Conservation (phyloP, 2,888 invertebrate species). For the Hyppa rectilinea region DNA sequence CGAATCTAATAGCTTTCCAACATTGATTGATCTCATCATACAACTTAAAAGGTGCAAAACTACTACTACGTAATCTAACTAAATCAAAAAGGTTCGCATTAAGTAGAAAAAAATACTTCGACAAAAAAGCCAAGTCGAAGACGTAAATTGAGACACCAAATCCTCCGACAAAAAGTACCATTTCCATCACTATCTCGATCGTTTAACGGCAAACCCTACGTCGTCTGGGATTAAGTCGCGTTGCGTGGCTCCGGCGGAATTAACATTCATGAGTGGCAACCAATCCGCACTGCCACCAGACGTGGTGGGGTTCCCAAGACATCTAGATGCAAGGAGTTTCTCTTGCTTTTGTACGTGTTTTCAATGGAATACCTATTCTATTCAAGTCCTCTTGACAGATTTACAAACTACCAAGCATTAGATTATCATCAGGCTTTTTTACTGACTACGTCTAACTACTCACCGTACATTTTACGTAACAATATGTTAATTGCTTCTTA, state of each 20-base stretch:
- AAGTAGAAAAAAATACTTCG: neutral
- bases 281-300: slow-evolving; percentile 55
- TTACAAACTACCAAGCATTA: neutral
- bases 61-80: neutral
- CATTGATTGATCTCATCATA: no score
- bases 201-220: slow-evolving; percentile 54
- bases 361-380: neutral
- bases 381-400: neutral
- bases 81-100: neutral
- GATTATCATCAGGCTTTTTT: neutral
- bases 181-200: slow-evolving; percentile 57
- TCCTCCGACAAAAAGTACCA: slow-evolving; percentile 32
- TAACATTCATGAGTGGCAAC: slow-evolving; percentile 77
- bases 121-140: slow-evolving; percentile 8
- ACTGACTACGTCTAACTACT: neutral
- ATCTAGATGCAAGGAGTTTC: slow-evolving; percentile 35
- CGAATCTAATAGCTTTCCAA: no score
- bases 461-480: neutral
- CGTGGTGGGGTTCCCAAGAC: slow-evolving; percentile 33
- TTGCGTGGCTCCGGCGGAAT: slow-evolving; percentile 66
- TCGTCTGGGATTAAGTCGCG: slow-evolving; percentile 68
- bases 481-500: neutral
- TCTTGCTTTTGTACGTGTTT: slow-evolving; percentile 43
- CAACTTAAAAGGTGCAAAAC: no score
- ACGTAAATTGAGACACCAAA: slow-evolving; percentile 31